Evolutionary conservation across 2,113 vertebrate species (phyloP).

Genomic region (Pterocles orientalis): DNA sequence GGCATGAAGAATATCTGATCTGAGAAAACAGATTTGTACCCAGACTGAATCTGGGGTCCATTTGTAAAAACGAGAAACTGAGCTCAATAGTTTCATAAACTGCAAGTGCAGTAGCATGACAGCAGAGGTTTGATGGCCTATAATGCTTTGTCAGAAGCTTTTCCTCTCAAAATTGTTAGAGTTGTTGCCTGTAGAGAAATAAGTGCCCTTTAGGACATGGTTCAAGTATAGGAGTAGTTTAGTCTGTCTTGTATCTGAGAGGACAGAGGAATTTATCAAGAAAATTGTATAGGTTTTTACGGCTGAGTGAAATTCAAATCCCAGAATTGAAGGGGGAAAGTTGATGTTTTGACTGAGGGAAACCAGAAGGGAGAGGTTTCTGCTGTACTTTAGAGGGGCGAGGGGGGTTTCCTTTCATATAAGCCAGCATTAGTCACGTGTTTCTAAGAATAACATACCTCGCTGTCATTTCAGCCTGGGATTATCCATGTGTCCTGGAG

Average conservation of each 20-base stretch:
- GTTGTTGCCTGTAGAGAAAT: background rate
- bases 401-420: constrained; percentile 1
- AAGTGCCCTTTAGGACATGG: constrained; percentile 34
- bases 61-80: constrained; percentile 38
- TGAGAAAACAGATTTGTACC: background rate
- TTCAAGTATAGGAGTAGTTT: constrained; percentile 55
- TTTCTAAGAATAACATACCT: constrained; percentile 61
- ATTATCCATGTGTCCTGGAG: constrained; percentile 38
- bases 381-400: constrained; percentile 1
- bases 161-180: constrained; percentile 39
- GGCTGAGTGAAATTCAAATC: constrained; percentile 25
- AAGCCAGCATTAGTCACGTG: constrained; percentile 51
- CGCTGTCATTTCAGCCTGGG: constrained; percentile 60
- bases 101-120: constrained; percentile 1
- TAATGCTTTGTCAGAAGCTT: constrained; percentile 55
- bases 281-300: constrained; percentile 4
- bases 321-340: background rate
- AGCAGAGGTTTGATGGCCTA: constrained; percentile 24
- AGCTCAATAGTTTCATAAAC: constrained; percentile 19
- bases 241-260: constrained; percentile 24
- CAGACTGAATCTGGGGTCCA: background rate
- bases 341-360: constrained; percentile 49
- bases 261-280: constrained; percentile 28
- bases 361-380: constrained; percentile 33
- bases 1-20: background rate